Evolutionary conservation across 2,888 invertebrate species (phyloP), one percentile per base, ranked within the genome.

Genomic region (Leptarthrus brevirostris): DNA sequence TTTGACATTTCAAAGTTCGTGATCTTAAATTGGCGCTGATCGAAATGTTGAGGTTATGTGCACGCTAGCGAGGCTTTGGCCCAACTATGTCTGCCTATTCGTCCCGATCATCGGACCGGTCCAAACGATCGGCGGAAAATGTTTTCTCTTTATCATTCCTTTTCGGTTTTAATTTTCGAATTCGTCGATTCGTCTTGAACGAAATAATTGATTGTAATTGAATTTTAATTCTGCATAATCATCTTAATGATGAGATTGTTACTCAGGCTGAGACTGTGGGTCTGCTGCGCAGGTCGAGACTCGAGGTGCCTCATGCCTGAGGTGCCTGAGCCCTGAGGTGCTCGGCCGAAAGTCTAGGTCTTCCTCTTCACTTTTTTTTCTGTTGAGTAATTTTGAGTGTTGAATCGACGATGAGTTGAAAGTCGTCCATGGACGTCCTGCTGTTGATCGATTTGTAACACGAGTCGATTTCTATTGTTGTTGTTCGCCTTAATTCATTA

Each of bases 371-470:
- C n/a, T 61, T 36, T 30, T 36, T 12, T n/a, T 24, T 24, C 14
- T 34, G 36, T 61, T 61, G 16, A 52, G 52, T 49, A 30, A 44
- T 49, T 22, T 54, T 71, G 22, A 69, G 70, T 58, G 70, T 58
- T 74, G 73, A 73, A 34, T 58, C 24, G 74, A 24, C 56, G 74
- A 74, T 58, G 70, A 74, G 69, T 40, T 54, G 34, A 73, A 73
- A 66, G 54, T 52, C 52, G 66, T 26, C 66, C 54, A 36, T 52
- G 69, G 74, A 70, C 74, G 70, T 70, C 74, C 74, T 74, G 74
- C 74, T 74, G 74, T 56, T 74, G 74, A 74, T 74, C 74, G 74
- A 74, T 74, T 74, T 74, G 74, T 74, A 74, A 74, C 74, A 74
- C 47, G 74, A 74, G 40, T 70, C 56, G 40, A 44, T 47, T 74